Conservation (phyloP, 2,797 vertebrate species). For the Columba guinea region DNA sequence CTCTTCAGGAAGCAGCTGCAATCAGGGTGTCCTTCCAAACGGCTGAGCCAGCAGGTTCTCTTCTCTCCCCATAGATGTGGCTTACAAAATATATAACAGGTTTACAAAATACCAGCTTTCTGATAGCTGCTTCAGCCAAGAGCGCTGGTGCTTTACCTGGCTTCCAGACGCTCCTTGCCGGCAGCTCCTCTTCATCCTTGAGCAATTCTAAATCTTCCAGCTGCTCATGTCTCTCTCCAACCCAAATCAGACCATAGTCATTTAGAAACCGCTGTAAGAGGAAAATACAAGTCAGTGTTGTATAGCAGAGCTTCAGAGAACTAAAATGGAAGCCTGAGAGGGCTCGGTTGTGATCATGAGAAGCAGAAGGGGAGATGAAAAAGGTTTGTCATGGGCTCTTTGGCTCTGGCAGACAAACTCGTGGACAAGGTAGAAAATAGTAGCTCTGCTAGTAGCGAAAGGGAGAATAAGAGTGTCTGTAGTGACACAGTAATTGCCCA, state of each 20-base stretch:
- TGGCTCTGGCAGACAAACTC: neutral
- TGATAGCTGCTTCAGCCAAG: neutral
- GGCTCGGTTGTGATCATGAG: neutral
- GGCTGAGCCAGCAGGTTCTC: neutral
- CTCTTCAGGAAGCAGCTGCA: conserved; percentile 28
- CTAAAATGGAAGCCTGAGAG: neutral
- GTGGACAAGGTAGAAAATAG: neutral
- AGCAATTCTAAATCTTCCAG: neutral
- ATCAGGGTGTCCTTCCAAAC: neutral
- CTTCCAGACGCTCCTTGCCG: neutral
- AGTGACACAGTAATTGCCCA: neutral
- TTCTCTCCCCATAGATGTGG: neutral
- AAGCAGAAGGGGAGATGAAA: neutral
- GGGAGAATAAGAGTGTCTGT: neutral
- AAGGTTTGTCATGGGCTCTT: neutral
- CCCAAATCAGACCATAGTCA: conserved; percentile 41
- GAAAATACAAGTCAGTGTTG: neutral
- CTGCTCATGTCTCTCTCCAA: neutral
- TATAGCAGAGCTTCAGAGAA: neutral
- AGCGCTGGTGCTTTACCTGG: conserved; percentile 18
- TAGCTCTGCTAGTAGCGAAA: neutral
- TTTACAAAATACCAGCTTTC: neutral
- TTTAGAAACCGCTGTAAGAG: neutral
- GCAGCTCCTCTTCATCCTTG: neutral
- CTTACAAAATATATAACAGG: neutral